phyloP scores from a whole-genome alignment of 2,888 invertebrate species.

The Monoplex corrugatus region DNA sequence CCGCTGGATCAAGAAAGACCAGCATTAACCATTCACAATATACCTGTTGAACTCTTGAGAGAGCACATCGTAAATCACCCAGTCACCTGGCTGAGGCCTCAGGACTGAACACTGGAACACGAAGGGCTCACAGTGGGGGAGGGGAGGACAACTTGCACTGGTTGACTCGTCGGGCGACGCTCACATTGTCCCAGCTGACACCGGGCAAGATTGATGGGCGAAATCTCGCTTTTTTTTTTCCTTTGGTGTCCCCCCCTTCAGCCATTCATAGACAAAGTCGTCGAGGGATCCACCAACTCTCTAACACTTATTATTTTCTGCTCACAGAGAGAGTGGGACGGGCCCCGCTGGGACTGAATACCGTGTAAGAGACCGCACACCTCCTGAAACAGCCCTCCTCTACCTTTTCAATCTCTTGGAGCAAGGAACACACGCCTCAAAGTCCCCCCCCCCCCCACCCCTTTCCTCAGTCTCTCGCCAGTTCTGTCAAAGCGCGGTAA shows the following conservation, averaged over 20 bases:
- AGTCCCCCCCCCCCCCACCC: not conserved
- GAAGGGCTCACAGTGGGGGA: constrained; percentile 19
- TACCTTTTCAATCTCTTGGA: not conserved
- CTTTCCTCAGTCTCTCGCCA: too few species aligned
- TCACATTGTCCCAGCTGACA: constrained; percentile 47
- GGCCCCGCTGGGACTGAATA: not conserved
- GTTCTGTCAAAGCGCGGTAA: constrained; percentile 29
- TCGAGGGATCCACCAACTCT: constrained; percentile 2
- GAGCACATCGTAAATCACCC: constrained; percentile 34
- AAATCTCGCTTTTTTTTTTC: constrained; percentile 41
- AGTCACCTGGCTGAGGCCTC: constrained; percentile 14
- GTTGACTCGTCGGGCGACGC: constrained; percentile 41
- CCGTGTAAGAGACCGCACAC: constrained; percentile 31
- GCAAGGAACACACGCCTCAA: constrained; percentile 1
- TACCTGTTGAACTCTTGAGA: constrained; percentile 19
- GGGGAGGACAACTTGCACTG: constrained; percentile 38
- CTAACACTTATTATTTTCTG: constrained; percentile 46
- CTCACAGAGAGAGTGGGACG: constrained; percentile 20
- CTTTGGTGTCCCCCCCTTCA: not conserved
- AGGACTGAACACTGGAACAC: not conserved
- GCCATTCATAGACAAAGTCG: constrained; percentile 42
- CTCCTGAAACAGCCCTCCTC: constrained; percentile 14
- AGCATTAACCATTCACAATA: not conserved
- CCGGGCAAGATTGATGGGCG: constrained; percentile 50
- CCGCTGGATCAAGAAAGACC: too few species aligned